Conservation (phyloP, 2,888 invertebrate genomes). For the Allygus modestus region DNA sequence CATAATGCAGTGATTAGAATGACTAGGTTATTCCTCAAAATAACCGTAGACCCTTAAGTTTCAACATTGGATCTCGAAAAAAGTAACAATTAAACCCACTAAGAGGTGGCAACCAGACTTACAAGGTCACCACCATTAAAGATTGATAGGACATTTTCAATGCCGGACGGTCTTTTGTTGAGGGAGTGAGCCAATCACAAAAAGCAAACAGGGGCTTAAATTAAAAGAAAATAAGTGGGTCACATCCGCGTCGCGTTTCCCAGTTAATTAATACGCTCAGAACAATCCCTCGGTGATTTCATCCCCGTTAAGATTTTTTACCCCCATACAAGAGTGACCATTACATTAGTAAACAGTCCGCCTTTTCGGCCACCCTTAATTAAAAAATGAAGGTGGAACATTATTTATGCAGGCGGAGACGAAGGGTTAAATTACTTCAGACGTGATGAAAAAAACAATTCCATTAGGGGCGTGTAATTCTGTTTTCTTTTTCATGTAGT, state of each 20-base stretch:
- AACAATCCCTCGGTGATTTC: conserved; percentile 3
- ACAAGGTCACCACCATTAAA: background rate
- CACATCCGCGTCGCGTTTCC: conserved; percentile 51
- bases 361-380: conserved; percentile 55
- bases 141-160: background rate
- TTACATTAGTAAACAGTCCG: conserved; percentile 55
- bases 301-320: conserved; percentile 41
- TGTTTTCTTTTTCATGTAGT: conserved; percentile 53
- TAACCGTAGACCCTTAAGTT: too few species aligned
- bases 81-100: too few species aligned
- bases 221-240: conserved; percentile 69
- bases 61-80: too few species aligned
- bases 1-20: too few species aligned
- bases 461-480: conserved; percentile 20
- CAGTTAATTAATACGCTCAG: conserved; percentile 48
- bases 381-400: conserved; percentile 51
- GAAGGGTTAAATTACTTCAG: conserved; percentile 58
- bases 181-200: conserved; percentile 49
- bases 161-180: conserved; percentile 44
- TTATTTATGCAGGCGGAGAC: conserved; percentile 52
- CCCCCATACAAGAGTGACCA: conserved; percentile 47
- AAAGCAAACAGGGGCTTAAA: conserved; percentile 66
- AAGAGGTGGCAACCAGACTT: too few species aligned
- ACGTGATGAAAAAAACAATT: conserved; percentile 57
- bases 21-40: too few species aligned